A percentile compares a stretch with the other conserved stretches of the same genome.
These are phyloP conservation scores for Poeciliopsis occidentalis DNA, from an alignment of 2,113 vertebrate species.

Conservation along the genomic window DNA sequence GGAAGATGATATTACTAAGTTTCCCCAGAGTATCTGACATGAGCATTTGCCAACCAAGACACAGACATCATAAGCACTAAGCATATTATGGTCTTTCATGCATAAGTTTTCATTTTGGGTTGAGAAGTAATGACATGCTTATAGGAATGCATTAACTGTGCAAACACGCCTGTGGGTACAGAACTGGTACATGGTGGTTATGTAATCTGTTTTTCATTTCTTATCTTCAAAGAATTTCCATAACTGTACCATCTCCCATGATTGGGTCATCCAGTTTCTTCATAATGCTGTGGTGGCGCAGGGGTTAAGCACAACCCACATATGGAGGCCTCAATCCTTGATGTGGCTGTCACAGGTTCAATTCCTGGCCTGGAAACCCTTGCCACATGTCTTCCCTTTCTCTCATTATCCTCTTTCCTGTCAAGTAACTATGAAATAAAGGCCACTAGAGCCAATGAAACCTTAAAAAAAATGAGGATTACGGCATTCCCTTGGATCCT, in stretches of 20 bases:
- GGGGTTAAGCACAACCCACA: no score
- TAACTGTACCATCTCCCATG: conserved; percentile 12
- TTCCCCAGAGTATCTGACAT: conserved; percentile 8
- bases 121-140: conserved; percentile 7
- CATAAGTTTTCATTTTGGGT: conserved; percentile 9
- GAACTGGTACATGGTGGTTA: conserved; percentile 31
- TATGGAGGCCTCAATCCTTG: no score
- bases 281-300: not conserved
- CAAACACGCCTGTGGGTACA: conserved; percentile 3
- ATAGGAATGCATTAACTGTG: conserved; percentile 33
- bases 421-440: no score
- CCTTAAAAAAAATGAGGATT: not conserved
- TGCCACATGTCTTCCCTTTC: no score
- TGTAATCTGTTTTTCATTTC: conserved; percentile 31
- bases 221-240: conserved; percentile 29
- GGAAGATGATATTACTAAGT: conserved; percentile 9
- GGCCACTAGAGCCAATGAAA: no score
- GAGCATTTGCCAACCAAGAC: not conserved
- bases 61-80: not conserved
- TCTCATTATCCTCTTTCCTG: no score
- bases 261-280: conserved; percentile 16
- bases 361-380: no score
- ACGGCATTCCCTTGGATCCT: not conserved
- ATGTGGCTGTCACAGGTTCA: no score
- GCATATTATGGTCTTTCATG: conserved; percentile 1